Evolutionary conservation across 1,140 invertebrate species (phyloP), one percentile per base, ranked within the genome.

Genomic region (Sinonovacula constricta): DNA sequence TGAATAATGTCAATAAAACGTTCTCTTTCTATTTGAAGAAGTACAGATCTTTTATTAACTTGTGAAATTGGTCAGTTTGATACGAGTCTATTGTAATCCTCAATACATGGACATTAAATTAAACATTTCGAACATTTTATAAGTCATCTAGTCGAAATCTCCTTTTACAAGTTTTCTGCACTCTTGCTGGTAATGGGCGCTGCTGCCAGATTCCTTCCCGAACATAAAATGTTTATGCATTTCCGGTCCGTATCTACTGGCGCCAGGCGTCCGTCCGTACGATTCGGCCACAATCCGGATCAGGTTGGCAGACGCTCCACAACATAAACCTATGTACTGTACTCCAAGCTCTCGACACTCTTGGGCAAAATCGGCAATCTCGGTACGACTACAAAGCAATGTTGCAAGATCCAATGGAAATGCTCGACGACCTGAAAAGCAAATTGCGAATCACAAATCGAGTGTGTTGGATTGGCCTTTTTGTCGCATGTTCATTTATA

Each of bases 251-350:
- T 83, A 88, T 56, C 75, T 81, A 45, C 65, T 79, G 12, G 86
- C 81, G 3, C 80, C 79, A 0, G 88, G 84, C 2, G 56, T 72
- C 24, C 86, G 72, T 1, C 87, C 87, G 36, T 86, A 84, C n/a
- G 62, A 79, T 66, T 87, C 79, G 28, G 87, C 86, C 12, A 90
- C 60, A 24, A 83, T 80, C 3, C 89, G 82, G 14, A 81, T 72
- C 63, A 88, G 83, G 53, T 85, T 75, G 2, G 86, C 66, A 10
- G 81, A 80, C 31, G 86, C 85, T 39, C 89, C 89, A 53, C 89
- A 90, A 71, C 89, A 90, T 15, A 90, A 62, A 24, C 89, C 89
- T 1, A 89, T 80, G 66, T 89, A 90, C 49, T 88, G 70, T 0
- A 90, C 67, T 2, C 88, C 88, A 12, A 89, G 75, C 22, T 86